Evolutionary conservation across 2,797 vertebrate species (phyloP).

Genomic region (Xenopus petersii): DNA sequence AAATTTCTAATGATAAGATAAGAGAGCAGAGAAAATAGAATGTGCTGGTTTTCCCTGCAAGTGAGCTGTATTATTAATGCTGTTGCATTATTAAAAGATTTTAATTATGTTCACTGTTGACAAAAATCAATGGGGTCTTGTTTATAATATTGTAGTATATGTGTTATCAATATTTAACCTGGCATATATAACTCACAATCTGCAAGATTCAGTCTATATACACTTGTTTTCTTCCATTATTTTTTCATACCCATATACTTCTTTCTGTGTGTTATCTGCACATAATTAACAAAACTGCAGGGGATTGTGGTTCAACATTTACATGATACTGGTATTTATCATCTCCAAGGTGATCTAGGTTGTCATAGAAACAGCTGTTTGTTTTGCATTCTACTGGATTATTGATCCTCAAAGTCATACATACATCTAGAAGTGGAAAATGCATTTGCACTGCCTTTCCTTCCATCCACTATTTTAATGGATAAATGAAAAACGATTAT

Average conservation of each 20-base stretch:
- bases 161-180: background rate
- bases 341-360: slow-evolving; percentile 39
- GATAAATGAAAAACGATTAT: background rate
- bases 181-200: background rate
- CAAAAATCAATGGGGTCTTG: background rate
- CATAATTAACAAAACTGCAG: slow-evolving; percentile 33
- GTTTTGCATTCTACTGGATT: slow-evolving; percentile 6
- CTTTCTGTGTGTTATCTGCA: slow-evolving; percentile 18
- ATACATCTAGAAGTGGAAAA: slow-evolving; percentile 16
- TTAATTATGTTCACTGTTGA: slow-evolving; percentile 2
- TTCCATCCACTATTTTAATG: too few species aligned
- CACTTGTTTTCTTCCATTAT: slow-evolving; percentile 3
- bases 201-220: background rate
- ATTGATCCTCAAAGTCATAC: slow-evolving; percentile 30
- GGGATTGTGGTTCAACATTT: slow-evolving; percentile 31
- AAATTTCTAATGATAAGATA: too few species aligned
- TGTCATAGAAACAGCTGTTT: slow-evolving; percentile 43
- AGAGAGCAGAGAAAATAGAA: too few species aligned
- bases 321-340: slow-evolving; percentile 36
- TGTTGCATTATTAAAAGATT: slow-evolving; percentile 1
- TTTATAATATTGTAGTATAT: background rate
- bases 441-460: too few species aligned
- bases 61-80: background rate
- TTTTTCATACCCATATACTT: background rate
- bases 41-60: background rate